Evolutionary conservation across 2,888 invertebrate species (phyloP), one percentile per base, ranked within the genome.

Genomic region (Synanthedon tipuliformis): DNA sequence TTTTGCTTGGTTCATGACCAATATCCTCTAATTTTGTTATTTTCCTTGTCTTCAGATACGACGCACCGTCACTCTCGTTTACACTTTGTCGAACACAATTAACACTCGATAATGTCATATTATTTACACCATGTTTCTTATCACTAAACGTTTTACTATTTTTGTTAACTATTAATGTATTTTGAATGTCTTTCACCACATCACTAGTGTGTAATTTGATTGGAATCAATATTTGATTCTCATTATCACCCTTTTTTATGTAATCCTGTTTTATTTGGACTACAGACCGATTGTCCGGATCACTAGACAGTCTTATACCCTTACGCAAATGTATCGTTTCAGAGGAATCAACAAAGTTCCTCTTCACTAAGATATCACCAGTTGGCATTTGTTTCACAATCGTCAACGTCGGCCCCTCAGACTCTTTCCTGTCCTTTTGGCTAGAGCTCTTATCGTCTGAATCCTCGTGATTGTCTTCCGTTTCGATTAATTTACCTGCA

Each of bases 401-500:
- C 49, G 81, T 81, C 16, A 84, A 65, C n/a, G 82, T 84, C 49
- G 78, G 64, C 50, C 73, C 73, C 60, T 83, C 86, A 15, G 73
- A 57, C 27, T 78, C 77, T 59, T 81, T 81, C 49, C 68, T 62
- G 41, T 84, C 81, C 48, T 64, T 55, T 63, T 78, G 80, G 59
- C 71, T 74, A 41, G 75, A 66, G 60, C 63, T 76, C 50, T 76
- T 72, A 59, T 82, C 83, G 53, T 85, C 88, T 56, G 86, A 83
- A 52, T 89, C 89, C 57, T 90, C 90, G 57, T 88, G 88, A 53
- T 89, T 89, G 50, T 89, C 88, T 61, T 91, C 91, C 41, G 74
- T 81, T 75, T 90, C 90, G 52, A 92, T 76, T 61, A 92, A 71
- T 75, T 90, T 90, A 66, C 90, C 90, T 90, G 61, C 13, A 73